Evolutionary conservation across 1,140 invertebrate genomes (phyloP), one percentile per base, ranked within the genome.

Genomic region (Lasioglossum baleicum): DNA sequence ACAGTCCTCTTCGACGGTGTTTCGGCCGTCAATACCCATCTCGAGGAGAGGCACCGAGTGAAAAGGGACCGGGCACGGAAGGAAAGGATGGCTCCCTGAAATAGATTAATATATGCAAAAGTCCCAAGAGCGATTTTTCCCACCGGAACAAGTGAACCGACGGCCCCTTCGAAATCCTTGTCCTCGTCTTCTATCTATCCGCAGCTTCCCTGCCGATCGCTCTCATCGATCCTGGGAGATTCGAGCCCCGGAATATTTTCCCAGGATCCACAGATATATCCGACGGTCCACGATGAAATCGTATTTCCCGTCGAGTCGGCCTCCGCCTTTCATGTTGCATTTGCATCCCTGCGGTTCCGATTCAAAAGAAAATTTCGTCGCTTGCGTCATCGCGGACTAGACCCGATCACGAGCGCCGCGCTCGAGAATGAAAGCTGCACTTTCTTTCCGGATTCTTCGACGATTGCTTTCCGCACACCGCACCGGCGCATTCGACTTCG

Each of bases 71-170:
- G 53, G 13, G 35, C 48, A 31, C 72, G 75, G 80, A 84, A 87
- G 84, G 86, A 88, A 87, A 85, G 85, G 88, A 90, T 88, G 83
- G 78, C 74, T 71, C 64, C 53, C 40, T 69, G 76, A 89, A 91
- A 90, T 90, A 88, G 90, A 91, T 92, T 92, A 92, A 92, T 92
- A 81, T 92, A 92, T 92, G 91, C 92, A 92, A 92, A 91, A 92
- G 89, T 87, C 63, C 71, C 71, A 58, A 22, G 51, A 26, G 8
- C 35, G 71, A 81, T 75, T 88, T 88, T 91, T 92, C 90, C 90
- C 91, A 92, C 88, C 89, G 87, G 83, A 87, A 90, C 89, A 90
- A 90, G 89, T 90, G 88, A 86, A 74, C 68, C 63, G 10, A 3
- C 15, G 53, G 53, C 56, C 56, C 31, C 56, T 7, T 7, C 66